Conservation (phyloP, 2,113 vertebrate genomes). For the Hiodon alosoides region DNA sequence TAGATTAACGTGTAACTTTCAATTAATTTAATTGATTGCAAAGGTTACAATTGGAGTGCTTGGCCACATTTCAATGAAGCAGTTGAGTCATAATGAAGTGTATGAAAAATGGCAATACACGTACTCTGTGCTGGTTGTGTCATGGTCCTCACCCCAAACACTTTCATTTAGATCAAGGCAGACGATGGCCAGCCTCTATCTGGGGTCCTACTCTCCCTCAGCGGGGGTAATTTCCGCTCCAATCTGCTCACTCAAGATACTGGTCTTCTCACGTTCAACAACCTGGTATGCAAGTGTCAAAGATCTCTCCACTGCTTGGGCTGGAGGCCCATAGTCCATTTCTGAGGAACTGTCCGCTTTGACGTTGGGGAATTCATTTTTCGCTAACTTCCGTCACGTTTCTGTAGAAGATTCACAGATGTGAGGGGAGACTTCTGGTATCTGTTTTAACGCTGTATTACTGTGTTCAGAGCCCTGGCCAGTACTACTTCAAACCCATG, state of each 20-base stretch:
- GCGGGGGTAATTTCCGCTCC: slow-evolving; percentile 89
- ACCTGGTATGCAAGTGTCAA: slow-evolving; percentile 68
- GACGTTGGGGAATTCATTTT: not conserved
- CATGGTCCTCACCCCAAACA: not conserved
- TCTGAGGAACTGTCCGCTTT: not conserved
- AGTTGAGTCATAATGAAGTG: too few relatives aligned
- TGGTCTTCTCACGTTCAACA: slow-evolving; percentile 86
- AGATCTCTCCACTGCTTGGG: not conserved
- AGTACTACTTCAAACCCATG: slow-evolving; percentile 99
- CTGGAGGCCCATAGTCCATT: not conserved
- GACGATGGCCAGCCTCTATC: slow-evolving; percentile 84
- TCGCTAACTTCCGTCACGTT: not conserved
- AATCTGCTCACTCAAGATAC: slow-evolving; percentile 92
- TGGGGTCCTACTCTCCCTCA: slow-evolving; percentile 91
- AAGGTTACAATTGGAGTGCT: too few relatives aligned
- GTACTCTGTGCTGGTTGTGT: too few relatives aligned
- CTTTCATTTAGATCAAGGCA: slow-evolving; percentile 71
- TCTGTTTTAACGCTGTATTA: not conserved
- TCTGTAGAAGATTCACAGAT: not conserved
- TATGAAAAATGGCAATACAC: too few relatives aligned
- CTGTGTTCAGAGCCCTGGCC: slow-evolving; percentile 85
- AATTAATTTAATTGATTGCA: too few relatives aligned
- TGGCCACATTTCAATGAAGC: too few relatives aligned
- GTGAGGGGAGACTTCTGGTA: not conserved
- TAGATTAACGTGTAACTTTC: not conserved